Evolutionary conservation across 2,113 vertebrate genomes (phyloP).

Genomic region (Semicossyphus pulcher): DNA sequence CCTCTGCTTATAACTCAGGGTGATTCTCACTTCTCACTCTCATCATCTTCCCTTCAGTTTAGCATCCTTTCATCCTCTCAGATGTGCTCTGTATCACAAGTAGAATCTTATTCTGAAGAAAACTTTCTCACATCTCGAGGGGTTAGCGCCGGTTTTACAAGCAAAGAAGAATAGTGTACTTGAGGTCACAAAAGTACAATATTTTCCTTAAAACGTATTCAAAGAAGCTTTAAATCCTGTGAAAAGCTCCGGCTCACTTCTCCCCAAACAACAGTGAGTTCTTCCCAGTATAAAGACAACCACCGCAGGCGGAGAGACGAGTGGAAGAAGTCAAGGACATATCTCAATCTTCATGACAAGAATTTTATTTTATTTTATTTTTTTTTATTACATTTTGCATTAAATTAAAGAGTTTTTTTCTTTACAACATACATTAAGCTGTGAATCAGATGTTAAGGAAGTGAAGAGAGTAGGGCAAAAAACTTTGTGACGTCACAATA

Average conservation of each 20-base stretch:
- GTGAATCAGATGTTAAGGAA: conserved; percentile 94
- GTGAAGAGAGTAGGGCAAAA: conserved; percentile 89
- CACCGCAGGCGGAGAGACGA: conserved; percentile 31
- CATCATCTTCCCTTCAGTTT: conserved; percentile 23
- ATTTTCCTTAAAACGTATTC: conserved; percentile 22
- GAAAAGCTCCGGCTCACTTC: conserved; percentile 14
- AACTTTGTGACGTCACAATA: conserved; percentile 94
- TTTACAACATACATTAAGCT: conserved; percentile 94
- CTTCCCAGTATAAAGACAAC: conserved; percentile 14
- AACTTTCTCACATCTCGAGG: conserved; percentile 39
- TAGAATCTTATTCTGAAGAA: conserved; percentile 9
- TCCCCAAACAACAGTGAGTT: conserved; percentile 27
- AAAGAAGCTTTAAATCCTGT: conserved; percentile 31
- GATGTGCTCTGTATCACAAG: conserved; percentile 17
- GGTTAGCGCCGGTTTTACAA: conserved; percentile 19
- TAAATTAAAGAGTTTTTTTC: conserved; percentile 92
- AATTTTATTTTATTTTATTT: conserved; percentile 91
- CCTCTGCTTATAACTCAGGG: conserved; percentile 5
- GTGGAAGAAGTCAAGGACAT: conserved; percentile 61
- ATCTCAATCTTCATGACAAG: conserved; percentile 77
- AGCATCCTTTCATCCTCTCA: conserved; percentile 28
- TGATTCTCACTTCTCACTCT: too few species aligned
- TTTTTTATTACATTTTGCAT: conserved; percentile 88
- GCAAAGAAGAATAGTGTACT: conserved; percentile 26
- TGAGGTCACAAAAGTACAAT: conserved; percentile 42